Base-by-base conservation (phyloP, 2,888 invertebrate species). In the Cataglyphis rosenhaueri region DNA sequence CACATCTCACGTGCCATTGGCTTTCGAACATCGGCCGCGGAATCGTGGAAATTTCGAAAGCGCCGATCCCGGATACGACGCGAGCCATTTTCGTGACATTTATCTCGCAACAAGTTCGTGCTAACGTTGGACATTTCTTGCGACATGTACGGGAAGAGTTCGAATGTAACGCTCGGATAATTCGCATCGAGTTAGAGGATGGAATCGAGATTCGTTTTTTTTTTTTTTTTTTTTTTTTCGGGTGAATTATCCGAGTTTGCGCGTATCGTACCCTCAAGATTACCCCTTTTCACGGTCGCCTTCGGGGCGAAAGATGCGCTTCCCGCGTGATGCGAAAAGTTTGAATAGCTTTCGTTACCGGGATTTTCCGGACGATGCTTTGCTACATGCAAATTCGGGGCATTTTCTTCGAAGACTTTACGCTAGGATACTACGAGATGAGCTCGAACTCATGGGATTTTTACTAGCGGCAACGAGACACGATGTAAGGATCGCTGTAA, bases 251-350 rank as follows among this genome's bases (percentile, higher is more conserved):
- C n/a, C 32, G 78, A 78, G 73, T 78, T 78, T 78, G 78, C 73
- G 59, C 73, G 21, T 78, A 32, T 70, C 78, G 44, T 71, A 35
- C 12, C 78, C 78, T 59, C 78, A 78, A 71, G 73, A 78, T 78
- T 78, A 78, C 83, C 66, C 81, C 75, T 84, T 87, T 89, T 89
- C 87, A 86, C 83, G 87, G 87, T 85, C 89, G 85, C 74, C 87
- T 78, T 81, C 64, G 75, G 41, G 44, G 25, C 29, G 32, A 12
- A 61, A 44, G 82, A 81, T 29, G 85, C 79, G 61, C 68, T 59
- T 59, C 65, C 32, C 66, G 64, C 59, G 68, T 61, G 88, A 87
- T 85, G 84, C 82, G 87, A 86, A 88, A 88, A 88, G 71, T 89
- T 89, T 85, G 84, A 89, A 88, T 66, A 84, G 78, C 84, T 86